Evolutionary conservation across 2,113 vertebrate genomes (phyloP).

Genomic region (Stomatorhinus ivindoensis): DNA sequence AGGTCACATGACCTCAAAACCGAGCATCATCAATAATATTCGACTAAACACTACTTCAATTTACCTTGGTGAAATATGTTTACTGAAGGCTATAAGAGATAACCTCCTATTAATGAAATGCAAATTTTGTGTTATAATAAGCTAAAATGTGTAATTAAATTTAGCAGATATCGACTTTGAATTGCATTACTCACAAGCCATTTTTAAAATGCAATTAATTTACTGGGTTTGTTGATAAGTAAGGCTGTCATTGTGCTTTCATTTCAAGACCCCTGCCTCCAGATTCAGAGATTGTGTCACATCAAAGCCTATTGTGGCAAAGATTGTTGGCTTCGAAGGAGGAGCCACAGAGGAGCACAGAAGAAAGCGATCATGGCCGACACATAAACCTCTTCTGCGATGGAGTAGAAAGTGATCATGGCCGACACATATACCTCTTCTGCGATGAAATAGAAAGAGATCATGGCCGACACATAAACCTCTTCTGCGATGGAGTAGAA

Average conservation of each 20-base stretch:
- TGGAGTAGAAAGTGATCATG: no score
- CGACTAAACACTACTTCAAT: not conserved
- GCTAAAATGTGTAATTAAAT: not conserved
- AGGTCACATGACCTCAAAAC: not conserved
- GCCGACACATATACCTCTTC: no score
- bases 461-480: no score
- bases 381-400: not conserved
- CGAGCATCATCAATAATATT: not conserved
- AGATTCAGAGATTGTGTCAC: not conserved
- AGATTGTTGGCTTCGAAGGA: not conserved
- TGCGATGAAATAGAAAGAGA: no score
- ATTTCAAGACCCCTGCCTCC: not conserved
- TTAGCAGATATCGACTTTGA: not conserved
- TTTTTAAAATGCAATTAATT: not conserved
- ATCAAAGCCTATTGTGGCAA: not conserved
- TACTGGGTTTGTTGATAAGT: not conserved
- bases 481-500: no score
- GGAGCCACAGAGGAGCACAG: not conserved
- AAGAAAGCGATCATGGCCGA: not conserved
- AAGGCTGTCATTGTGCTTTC: not conserved
- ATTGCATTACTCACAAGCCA: not conserved
- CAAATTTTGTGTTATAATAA: not conserved
- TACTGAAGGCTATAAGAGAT: not conserved
- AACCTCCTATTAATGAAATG: not conserved
- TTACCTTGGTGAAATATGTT: not conserved